Evolutionary conservation across 2,888 invertebrate species (phyloP).

Genomic region (Ditula angustiorana): DNA sequence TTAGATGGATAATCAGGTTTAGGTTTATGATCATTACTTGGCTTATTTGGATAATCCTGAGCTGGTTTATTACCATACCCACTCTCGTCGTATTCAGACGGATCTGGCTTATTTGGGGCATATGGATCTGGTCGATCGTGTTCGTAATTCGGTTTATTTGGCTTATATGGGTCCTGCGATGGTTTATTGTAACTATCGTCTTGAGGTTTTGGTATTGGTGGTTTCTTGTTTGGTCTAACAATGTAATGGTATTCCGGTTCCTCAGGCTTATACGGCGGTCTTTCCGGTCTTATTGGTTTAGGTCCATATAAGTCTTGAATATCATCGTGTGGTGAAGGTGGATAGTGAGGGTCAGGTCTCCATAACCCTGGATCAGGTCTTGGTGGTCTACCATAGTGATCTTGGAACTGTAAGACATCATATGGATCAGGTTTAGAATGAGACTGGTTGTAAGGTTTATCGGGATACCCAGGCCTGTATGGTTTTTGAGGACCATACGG

Average conservation of each 20-base stretch:
- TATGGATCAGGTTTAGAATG: constrained; percentile 56
- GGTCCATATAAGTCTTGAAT: constrained; percentile 56
- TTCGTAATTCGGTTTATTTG: constrained; percentile 32
- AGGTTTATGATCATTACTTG: constrained; percentile 46
- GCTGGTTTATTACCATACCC: constrained; percentile 32
- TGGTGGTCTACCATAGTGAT: constrained; percentile 51
- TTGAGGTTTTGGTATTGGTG: constrained; percentile 49
- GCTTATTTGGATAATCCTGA: constrained; percentile 27
- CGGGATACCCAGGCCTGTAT: constrained; percentile 20
- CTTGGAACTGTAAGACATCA: constrained; percentile 69
- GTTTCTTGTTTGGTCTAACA: constrained; percentile 69
- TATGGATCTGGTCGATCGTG: constrained; percentile 33
- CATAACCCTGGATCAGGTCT: constrained; percentile 48
- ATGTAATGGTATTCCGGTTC: constrained; percentile 72
- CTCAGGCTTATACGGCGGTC: constrained; percentile 53
- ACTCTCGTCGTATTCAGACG: background rate
- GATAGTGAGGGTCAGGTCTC: constrained; percentile 59
- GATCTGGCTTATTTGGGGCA: constrained; percentile 18
- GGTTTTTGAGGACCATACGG: constrained; percentile 29
- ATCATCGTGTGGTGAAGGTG: constrained; percentile 53
- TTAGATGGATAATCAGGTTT: constrained; percentile 48
- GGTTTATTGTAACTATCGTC: constrained; percentile 50
- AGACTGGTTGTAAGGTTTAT: constrained; percentile 38
- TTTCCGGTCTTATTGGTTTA: constrained; percentile 50
- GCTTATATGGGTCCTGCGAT: constrained; percentile 33